Evolutionary conservation across 2,888 invertebrate species (phyloP).

Genomic region (Fragum sueziense): DNA sequence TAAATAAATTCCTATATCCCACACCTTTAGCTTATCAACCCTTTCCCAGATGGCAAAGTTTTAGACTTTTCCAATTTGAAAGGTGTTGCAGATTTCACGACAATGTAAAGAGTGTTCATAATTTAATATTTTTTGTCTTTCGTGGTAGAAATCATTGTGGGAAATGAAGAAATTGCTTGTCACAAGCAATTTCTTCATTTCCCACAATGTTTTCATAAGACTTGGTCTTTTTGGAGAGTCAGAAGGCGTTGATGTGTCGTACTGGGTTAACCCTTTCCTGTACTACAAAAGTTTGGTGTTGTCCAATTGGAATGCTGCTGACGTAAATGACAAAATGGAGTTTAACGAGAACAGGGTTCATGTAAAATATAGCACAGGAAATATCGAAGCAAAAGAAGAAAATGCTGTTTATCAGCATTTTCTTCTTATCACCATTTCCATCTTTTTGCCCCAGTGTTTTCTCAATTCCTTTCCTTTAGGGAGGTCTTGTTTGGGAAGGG

Average conservation of each 20-base stretch:
- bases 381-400: no score
- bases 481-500: no score
- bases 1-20: not conserved
- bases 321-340: no score
- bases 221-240: not conserved
- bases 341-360: no score
- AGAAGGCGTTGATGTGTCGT: not conserved
- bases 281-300: no score
- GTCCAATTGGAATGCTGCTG: no score
- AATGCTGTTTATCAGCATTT: not conserved
- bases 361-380: no score
- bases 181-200: not conserved
- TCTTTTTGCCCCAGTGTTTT: not conserved
- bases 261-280: not conserved
- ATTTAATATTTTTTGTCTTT: no score
- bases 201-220: not conserved
- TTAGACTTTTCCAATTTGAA: not conserved
- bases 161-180: not conserved
- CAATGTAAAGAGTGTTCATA: not conserved
- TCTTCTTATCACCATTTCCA: not conserved
- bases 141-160: not conserved
- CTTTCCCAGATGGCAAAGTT: not conserved
- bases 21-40: no score
- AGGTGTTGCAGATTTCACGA: not conserved
- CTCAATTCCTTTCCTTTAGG: no score